These are phyloP conservation scores for Kryptopterus vitreolus DNA, from an alignment of 2,797 vertebrate species.

Conservation along the genomic window DNA sequence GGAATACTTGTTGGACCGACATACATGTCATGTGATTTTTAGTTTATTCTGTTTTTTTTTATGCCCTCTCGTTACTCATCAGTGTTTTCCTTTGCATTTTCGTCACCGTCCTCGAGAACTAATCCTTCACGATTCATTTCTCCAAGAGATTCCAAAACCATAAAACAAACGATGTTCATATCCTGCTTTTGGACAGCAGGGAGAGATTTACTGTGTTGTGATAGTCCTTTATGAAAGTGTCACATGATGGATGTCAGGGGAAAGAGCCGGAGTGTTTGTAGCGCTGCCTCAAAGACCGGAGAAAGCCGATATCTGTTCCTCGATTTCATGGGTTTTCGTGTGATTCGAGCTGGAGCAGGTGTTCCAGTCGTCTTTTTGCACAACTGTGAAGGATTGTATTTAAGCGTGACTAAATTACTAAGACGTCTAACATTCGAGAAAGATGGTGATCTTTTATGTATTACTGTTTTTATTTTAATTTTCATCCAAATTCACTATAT, in stretches of 20 bases:
- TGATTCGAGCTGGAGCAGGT: constrained; percentile 3
- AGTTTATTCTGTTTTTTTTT: not conserved
- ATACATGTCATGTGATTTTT: not conserved
- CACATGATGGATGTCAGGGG: constrained; percentile 8
- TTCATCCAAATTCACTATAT: not conserved
- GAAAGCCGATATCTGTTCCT: constrained; percentile 21
- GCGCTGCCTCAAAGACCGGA: not conserved
- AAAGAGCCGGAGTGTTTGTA: constrained; percentile 17
- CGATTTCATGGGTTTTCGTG: constrained; percentile 1
- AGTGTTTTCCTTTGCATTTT: not conserved
- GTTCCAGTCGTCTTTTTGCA: not conserved
- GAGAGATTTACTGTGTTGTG: constrained; percentile 24
- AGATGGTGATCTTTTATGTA: not conserved
- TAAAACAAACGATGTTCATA: constrained; percentile 10
- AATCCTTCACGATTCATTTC: constrained; percentile 7
- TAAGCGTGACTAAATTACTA: constrained; percentile 12
- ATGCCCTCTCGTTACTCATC: not conserved
- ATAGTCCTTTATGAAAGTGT: constrained; percentile 26
- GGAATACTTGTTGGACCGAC: not conserved
- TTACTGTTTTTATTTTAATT: not conserved
- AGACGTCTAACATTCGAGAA: not conserved
- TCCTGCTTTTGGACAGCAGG: constrained; percentile 19
- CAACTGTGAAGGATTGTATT: not conserved
- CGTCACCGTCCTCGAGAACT: not conserved
- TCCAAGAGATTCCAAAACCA: not conserved